Conservation (phyloP, 1,140 invertebrate species). For the Galleria mellonella region DNA sequence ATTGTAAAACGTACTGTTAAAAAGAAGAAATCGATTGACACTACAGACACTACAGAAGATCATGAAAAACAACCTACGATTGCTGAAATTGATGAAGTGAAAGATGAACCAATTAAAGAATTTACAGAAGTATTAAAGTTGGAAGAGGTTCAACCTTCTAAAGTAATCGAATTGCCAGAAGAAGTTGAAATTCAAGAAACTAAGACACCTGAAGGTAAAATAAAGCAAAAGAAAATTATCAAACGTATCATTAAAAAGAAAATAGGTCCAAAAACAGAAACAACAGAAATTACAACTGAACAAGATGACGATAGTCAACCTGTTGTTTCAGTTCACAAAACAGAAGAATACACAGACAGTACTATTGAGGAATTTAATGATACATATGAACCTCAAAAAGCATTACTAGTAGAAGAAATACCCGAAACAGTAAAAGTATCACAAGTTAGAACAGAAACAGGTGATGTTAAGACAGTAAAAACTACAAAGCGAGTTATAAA, state of each 20-base stretch:
- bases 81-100: no score
- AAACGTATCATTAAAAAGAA: slow-evolving; percentile 34
- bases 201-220: slow-evolving; percentile 25
- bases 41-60: no score
- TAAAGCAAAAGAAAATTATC: slow-evolving; percentile 20
- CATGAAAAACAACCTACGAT: no score
- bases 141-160: background rate
- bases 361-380: background rate
- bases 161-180: slow-evolving; percentile 19
- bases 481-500: slow-evolving; percentile 22
- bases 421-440: slow-evolving; percentile 27
- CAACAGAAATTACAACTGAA: slow-evolving; percentile 22
- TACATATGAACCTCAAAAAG: slow-evolving; percentile 1
- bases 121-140: no score
- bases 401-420: slow-evolving; percentile 14
- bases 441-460: slow-evolving; percentile 14
- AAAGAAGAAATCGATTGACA: no score
- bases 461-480: slow-evolving; percentile 13
- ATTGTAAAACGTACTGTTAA: no score
- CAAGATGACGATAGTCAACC: slow-evolving; percentile 19
- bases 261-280: slow-evolving; percentile 25
- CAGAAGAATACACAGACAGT: slow-evolving; percentile 2
- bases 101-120: no score
- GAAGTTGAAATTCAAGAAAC: slow-evolving; percentile 12
- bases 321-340: slow-evolving; percentile 28